phyloP scores from a whole-genome alignment of 2,888 invertebrate genomes.

The Hofmannophila pseudospretella region DNA sequence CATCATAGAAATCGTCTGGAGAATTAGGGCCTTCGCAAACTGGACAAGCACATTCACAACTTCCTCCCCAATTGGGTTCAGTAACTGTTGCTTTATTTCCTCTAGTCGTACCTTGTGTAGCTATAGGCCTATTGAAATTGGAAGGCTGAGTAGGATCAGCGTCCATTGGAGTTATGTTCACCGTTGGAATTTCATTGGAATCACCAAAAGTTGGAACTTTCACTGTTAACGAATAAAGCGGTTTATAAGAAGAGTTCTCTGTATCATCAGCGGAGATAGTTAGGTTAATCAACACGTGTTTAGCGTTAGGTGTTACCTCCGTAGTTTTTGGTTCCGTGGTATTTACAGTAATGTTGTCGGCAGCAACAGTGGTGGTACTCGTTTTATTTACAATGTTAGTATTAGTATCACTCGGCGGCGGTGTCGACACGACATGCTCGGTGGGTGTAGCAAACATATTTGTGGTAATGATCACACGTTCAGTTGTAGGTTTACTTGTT shows the following conservation, averaged over 20 bases:
- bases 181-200: slow-evolving; percentile 68
- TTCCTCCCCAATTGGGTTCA: slow-evolving; percentile 75
- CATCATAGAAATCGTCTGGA: slow-evolving; percentile 58
- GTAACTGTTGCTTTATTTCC: slow-evolving; percentile 29
- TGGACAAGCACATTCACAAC: slow-evolving; percentile 86
- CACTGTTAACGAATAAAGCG: slow-evolving; percentile 88
- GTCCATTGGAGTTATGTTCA: slow-evolving; percentile 75
- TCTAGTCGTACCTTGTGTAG: slow-evolving; percentile 49
- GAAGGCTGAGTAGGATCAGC: slow-evolving; percentile 56
- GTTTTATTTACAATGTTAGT: slow-evolving; percentile 32
- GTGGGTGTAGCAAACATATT: slow-evolving; percentile 34
- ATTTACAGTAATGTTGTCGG: slow-evolving; percentile 37
- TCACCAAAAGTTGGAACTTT: slow-evolving; percentile 84
- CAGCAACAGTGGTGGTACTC: slow-evolving; percentile 26
- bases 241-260: slow-evolving; percentile 70
- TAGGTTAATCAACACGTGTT: slow-evolving; percentile 87
- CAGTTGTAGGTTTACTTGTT: slow-evolving; percentile 30
- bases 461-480: slow-evolving; percentile 29
- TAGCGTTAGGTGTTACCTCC: slow-evolving; percentile 57
- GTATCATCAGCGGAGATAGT: slow-evolving; percentile 85
- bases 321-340: slow-evolving; percentile 45
- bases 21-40: slow-evolving; percentile 70
- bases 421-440: slow-evolving; percentile 43
- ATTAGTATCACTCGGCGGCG: slow-evolving; percentile 42
- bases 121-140: slow-evolving; percentile 61